Evolutionary conservation across 2,797 vertebrate species (phyloP).

Genomic region (Acipenser oxyrinchus): DNA sequence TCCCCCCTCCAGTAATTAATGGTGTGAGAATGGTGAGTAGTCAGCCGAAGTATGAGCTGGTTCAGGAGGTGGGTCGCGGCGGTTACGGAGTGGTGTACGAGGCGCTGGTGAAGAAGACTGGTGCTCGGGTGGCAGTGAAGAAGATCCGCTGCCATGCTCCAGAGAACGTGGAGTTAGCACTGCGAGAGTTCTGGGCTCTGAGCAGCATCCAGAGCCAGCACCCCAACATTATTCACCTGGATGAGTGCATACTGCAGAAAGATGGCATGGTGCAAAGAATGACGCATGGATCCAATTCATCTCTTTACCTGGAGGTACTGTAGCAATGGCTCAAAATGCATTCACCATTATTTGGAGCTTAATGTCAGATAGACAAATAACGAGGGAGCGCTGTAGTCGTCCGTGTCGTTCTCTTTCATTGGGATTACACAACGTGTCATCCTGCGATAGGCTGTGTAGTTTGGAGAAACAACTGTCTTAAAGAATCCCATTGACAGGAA

Average conservation of each 20-base stretch:
- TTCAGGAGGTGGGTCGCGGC: constrained; percentile 96
- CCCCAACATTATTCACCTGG: constrained; percentile 93
- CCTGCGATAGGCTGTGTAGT: no score
- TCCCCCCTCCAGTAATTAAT: constrained; percentile 11
- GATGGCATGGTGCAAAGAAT: constrained; percentile 90
- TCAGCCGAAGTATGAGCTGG: constrained; percentile 97
- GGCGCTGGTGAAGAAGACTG: constrained; percentile 79
- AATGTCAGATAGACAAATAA: no score
- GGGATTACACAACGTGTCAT: no score
- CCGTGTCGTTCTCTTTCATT: no score
- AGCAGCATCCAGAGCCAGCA: constrained; percentile 98
- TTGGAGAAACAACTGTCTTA: no score
- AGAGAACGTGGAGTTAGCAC: constrained; percentile 91
- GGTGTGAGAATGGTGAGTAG: constrained; percentile 95
- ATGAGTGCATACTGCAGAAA: constrained; percentile 92
- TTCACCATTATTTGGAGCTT: no score
- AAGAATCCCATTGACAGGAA: no score
- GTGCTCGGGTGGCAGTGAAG: constrained; percentile 86
- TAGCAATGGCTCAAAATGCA: neutral
- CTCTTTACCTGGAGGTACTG: constrained; percentile 85
- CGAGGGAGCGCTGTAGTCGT: no score
- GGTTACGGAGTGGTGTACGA: constrained; percentile 97
- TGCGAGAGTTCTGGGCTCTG: constrained; percentile 95
- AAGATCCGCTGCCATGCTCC: constrained; percentile 96
- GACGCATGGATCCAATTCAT: constrained; percentile 86